A percentile compares a stretch with the other conserved stretches of the same genome.
phyloP scores from a whole-genome alignment of 2,113 vertebrate species.

The Azemiops feae region DNA sequence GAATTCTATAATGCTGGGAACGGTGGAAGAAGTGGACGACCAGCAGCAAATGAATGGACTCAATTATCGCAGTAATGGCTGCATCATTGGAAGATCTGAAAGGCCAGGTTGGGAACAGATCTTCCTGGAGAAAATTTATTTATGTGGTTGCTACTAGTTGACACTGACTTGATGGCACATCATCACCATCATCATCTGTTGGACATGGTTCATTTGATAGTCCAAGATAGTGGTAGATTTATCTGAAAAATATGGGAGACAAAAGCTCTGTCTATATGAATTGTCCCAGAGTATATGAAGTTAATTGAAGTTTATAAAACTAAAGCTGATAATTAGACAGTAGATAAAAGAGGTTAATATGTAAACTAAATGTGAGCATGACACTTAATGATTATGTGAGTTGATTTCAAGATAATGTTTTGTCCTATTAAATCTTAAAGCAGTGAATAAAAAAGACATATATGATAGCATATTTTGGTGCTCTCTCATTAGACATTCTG shows the following conservation, averaged over 20 bases:
- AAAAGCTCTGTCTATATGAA: not conserved
- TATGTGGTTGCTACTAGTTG: not conserved
- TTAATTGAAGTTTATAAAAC: not conserved
- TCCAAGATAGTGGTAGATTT: not conserved
- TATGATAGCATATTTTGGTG: not conserved
- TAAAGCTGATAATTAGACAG: not conserved
- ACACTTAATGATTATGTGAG: not conserved
- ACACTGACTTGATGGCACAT: not conserved
- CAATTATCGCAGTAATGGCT: not conserved
- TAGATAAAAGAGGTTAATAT: not conserved
- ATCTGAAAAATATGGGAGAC: not conserved
- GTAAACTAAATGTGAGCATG: not conserved
- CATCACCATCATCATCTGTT: not conserved
- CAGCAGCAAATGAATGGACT: not conserved
- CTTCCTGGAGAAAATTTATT: not conserved
- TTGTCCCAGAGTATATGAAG: not conserved
- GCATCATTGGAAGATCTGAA: not conserved
- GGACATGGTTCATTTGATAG: not conserved
- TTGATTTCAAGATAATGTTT: not conserved
- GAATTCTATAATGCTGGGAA: not conserved
- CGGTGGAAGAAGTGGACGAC: not conserved
- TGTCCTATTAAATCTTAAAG: not conserved
- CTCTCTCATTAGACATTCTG: not conserved
- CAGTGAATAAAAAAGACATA: not conserved
- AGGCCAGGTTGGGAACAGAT: not conserved